Percentiles rank a stretch among this genome's conserved stretches.
These are phyloP conservation scores for Cassiopea andromeda DNA, from an alignment of 30 jellyfish, hydroid and myxozoan genomes.

Conservation along the genomic window DNA sequence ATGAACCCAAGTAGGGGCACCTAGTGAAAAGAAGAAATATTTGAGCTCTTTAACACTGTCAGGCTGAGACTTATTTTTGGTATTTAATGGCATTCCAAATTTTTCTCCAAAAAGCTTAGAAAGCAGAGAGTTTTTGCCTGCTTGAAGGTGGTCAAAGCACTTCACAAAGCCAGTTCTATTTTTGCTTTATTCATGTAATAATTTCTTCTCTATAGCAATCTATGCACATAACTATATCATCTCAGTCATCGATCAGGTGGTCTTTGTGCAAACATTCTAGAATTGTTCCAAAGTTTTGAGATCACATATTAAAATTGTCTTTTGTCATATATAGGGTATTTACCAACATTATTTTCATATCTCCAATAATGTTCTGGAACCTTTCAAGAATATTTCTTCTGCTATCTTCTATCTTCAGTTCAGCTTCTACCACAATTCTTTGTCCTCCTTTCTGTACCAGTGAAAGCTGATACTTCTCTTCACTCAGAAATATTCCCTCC, in stretches of 20 bases:
- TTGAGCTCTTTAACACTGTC: not conserved
- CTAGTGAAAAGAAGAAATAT: not conserved
- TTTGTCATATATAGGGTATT: not conserved
- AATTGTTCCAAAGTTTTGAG: not conserved
- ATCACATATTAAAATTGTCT: not conserved
- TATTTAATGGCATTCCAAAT: not conserved
- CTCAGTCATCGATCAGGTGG: not conserved
- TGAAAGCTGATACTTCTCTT: conserved; percentile 1
- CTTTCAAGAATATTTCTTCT: not conserved
- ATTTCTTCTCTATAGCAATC: not conserved
- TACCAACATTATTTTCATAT: not conserved
- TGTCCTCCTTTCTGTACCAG: conserved; percentile 15
- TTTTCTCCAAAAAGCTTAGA: not conserved
- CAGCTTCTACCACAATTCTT: not conserved
- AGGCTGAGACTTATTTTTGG: not conserved
- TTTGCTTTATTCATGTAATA: not conserved
- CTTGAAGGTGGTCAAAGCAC: not conserved
- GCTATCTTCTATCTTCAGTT: not conserved
- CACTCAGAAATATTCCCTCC: not conserved
- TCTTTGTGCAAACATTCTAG: not conserved
- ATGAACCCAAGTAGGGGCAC: not conserved
- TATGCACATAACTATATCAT: not conserved
- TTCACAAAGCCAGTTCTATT: not conserved
- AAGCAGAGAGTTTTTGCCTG: not conserved
- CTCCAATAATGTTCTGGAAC: not conserved